Conservation (phyloP, 2,113 vertebrate species). For the Chaetops frenatus region DNA sequence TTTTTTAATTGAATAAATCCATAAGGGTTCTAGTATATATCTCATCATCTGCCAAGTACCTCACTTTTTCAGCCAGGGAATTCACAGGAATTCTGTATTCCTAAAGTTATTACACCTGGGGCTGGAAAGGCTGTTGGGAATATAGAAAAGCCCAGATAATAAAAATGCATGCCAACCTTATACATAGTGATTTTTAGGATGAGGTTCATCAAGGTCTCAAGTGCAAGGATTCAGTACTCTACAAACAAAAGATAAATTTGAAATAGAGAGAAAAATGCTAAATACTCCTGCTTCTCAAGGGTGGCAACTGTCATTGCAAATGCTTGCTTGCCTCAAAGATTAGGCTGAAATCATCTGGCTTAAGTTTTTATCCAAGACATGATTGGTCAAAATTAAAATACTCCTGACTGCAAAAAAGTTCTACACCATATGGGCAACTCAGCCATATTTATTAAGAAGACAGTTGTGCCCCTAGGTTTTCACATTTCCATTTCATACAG, state of each 20-base stretch:
- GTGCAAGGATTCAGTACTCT: background rate
- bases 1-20: conserved; percentile 46
- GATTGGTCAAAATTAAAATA: background rate
- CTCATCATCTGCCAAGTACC: background rate
- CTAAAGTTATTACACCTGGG: background rate
- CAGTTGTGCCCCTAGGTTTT: background rate
- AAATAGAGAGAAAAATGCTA: background rate
- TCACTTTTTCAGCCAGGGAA: background rate
- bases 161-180: background rate
- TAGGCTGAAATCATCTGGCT: background rate
- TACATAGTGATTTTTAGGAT: background rate
- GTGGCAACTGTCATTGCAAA: background rate
- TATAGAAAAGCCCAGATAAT: background rate
- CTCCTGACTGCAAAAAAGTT: background rate
- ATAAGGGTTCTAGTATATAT: background rate
- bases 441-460: background rate
- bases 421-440: background rate
- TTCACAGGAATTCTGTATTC: background rate
- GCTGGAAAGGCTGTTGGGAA: background rate
- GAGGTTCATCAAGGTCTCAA: background rate
- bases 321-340: background rate
- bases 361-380: background rate
- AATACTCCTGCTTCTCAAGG: background rate
- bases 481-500: background rate
- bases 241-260: background rate